Base-by-base conservation (phyloP, 2,113 vertebrate species). In the Piprites chloris region DNA sequence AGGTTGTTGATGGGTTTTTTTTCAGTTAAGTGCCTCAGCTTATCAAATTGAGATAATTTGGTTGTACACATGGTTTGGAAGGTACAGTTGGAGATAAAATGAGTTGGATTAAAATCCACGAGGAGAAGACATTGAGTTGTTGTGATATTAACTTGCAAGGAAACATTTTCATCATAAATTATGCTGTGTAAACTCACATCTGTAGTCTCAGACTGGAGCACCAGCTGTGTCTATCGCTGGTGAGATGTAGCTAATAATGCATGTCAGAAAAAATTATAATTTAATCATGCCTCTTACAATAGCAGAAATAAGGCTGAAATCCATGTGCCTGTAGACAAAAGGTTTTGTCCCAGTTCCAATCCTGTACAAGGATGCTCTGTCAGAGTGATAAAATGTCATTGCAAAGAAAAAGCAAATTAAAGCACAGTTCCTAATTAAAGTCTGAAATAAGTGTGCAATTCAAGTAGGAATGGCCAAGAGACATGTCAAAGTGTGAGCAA, bases 181-280 rank as follows among this genome's bases (percentile, higher is more conserved):
- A 37, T 61, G 23, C 61, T 28, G 21, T 49, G 56, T 47, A 52
- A 85, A 53, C 21, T 86, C 77, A 5, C 42, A 63, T 23, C 27
- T 77, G 61, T 44, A 91, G 72, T 37, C 79, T 73, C 63, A 73
- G 56, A 44, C 47, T 67, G 35, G 65, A 90, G 41, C 79, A 89
- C 68, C 90, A 96, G 79, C 85, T 96, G 87, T 53, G 79, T 50
- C 68, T 84, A 32, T 93, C 23, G 2, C 82, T 92, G 68, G 68
- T 85, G 73, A 88, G 44, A 94, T 95, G 90, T 93, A 63, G 59
- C 71, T 80, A 93, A 94, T 55, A 87, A 77, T 78, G 56, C n/a
- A 33, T 23, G 56, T 84, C 76, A 68, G 75, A 73, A 82, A 94
- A 85, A 81, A 92, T 74, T 69, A 84, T 88, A 56, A 93, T 91